Conservation (phyloP, 2,888 invertebrate genomes). For the Piscicola geometra region DNA sequence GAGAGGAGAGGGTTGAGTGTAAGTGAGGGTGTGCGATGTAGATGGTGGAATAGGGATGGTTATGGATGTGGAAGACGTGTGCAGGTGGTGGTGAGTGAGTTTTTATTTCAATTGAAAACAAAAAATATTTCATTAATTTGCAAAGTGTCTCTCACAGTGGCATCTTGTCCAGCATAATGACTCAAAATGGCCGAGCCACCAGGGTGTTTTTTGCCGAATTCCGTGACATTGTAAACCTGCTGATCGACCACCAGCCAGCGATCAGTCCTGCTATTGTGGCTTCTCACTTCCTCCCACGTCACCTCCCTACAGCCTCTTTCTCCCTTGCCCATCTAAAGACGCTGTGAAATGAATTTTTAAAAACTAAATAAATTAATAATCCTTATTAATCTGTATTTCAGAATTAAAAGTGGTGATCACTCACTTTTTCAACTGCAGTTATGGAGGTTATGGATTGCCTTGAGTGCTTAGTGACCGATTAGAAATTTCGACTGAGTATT, state of each 20-base stretch:
- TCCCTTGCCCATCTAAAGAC: slow-evolving; percentile 38
- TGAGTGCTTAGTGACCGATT: too few relatives aligned
- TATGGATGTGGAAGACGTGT: too few relatives aligned
- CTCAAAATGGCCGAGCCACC: slow-evolving; percentile 52
- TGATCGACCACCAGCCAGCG: slow-evolving; percentile 54
- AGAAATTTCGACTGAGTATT: too few relatives aligned
- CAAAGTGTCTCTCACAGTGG: slow-evolving; percentile 46
- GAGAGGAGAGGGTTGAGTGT: too few relatives aligned
- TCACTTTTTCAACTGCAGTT: too few relatives aligned
- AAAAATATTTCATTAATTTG: not conserved
- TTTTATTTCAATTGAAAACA: too few relatives aligned
- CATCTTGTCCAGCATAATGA: slow-evolving; percentile 54
- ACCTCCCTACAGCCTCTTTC: slow-evolving; percentile 36
- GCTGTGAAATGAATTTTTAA: not conserved
- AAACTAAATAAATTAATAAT: not conserved
- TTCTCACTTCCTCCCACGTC: slow-evolving; percentile 52
- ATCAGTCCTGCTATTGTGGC: slow-evolving; percentile 48
- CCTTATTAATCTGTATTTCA: too few relatives aligned
- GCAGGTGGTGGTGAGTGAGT: not conserved
- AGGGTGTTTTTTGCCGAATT: slow-evolving; percentile 52
- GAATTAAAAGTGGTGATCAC: too few relatives aligned
- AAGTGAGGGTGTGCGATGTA: too few relatives aligned
- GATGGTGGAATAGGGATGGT: too few relatives aligned
- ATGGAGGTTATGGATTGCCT: too few relatives aligned
- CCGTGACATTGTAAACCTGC: slow-evolving; percentile 53